These are phyloP conservation scores for Xenopus tropicalis DNA, from an alignment of 2,113 vertebrate species.

Conservation along the genomic window DNA sequence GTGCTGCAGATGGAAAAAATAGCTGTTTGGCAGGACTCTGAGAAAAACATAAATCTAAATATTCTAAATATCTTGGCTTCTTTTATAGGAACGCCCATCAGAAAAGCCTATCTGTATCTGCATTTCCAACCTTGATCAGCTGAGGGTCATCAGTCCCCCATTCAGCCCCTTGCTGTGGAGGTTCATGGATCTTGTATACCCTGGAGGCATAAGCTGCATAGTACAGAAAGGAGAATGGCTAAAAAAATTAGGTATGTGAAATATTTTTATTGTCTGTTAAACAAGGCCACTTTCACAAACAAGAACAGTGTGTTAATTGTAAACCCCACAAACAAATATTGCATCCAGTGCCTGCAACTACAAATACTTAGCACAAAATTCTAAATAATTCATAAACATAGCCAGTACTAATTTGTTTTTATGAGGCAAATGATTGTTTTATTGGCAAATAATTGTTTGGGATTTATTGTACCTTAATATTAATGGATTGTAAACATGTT, in stretches of 20 bases:
- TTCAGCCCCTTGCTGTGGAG: constrained; percentile 85
- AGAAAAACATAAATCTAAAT: too few relatives aligned
- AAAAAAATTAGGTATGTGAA: constrained; percentile 59
- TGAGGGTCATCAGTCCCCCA: constrained; percentile 73
- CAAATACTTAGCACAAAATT: too few relatives aligned
- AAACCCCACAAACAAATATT: too few relatives aligned
- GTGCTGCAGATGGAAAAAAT: too few relatives aligned
- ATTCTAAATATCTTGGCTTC: background rate
- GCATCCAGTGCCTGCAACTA: too few relatives aligned
- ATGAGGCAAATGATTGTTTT: too few relatives aligned
- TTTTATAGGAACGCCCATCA: constrained; percentile 75
- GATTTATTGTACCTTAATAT: too few relatives aligned
- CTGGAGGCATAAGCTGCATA: constrained; percentile 84
- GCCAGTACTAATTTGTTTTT: too few relatives aligned
- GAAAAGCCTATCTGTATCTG: constrained; percentile 86
- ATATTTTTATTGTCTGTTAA: background rate
- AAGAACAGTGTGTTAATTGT: background rate
- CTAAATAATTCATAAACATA: too few relatives aligned
- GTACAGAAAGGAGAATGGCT: constrained; percentile 85
- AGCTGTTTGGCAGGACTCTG: too few relatives aligned
- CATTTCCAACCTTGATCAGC: constrained; percentile 80
- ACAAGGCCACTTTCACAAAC: background rate
- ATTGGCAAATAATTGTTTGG: too few relatives aligned
- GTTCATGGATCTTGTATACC: constrained; percentile 85
- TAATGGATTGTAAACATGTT: too few relatives aligned